phyloP scores from a whole-genome alignment of 1,140 invertebrate species.

The Platyscapa corneri region DNA sequence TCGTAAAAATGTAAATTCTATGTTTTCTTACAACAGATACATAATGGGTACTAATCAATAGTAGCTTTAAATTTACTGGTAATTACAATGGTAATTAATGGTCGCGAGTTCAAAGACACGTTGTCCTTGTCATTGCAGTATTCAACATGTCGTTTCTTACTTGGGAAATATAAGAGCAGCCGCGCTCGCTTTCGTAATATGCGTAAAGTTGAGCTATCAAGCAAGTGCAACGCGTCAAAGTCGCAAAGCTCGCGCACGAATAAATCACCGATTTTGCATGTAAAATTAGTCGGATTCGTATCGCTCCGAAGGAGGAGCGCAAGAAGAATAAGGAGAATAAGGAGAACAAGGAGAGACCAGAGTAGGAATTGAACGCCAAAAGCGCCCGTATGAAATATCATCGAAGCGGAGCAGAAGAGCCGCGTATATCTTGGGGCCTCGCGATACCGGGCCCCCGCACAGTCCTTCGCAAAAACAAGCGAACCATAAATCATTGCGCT shows the following conservation, averaged over 20 bases:
- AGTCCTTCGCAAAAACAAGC: no score
- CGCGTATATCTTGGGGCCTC: no score
- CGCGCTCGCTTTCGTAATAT: no score
- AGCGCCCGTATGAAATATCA: background rate
- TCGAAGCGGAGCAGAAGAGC: no score
- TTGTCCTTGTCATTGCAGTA: background rate
- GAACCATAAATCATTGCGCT: background rate
- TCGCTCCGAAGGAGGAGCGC: no score
- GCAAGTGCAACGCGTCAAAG: no score
- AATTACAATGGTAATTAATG: background rate
- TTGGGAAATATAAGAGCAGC: background rate
- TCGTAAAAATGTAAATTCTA: background rate
- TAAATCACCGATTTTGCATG: slow-evolving; percentile 21
- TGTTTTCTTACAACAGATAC: no score
- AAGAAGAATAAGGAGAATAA: no score
- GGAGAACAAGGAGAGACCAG: no score
- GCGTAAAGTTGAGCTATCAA: no score
- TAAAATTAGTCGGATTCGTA: slow-evolving; percentile 32
- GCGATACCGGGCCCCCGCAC: no score
- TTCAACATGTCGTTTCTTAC: background rate
- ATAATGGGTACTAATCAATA: background rate
- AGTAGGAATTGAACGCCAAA: background rate
- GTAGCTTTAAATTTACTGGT: background rate
- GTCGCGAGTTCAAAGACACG: background rate
- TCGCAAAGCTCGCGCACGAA: background rate